Percentiles rank a stretch among this genome's conserved stretches.
Evolutionary conservation across 2,888 invertebrate species (phyloP).

Genomic region (Cephalotes varians): DNA sequence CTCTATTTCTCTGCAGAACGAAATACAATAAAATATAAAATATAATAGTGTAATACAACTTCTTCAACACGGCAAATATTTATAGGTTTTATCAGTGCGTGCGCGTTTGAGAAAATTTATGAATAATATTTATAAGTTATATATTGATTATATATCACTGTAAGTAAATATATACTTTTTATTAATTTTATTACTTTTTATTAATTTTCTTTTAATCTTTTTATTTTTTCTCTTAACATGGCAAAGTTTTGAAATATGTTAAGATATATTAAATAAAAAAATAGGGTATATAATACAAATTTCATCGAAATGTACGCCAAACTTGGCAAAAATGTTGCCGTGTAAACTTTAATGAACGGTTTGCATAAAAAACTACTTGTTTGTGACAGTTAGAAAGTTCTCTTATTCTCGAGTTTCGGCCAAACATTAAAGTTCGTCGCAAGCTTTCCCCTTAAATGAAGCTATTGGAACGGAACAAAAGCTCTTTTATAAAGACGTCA

Average conservation of each 20-base stretch:
- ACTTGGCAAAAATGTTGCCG: not conserved
- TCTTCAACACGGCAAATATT: conserved; percentile 1
- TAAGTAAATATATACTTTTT: conserved; percentile 1
- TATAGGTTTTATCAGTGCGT: not conserved
- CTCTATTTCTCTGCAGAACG: not conserved
- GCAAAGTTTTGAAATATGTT: conserved; percentile 5
- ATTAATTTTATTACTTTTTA: not conserved
- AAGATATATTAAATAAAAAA: not conserved
- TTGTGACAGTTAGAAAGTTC: conserved; percentile 46
- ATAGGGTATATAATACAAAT: not conserved
- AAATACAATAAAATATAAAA: conserved; percentile 8
- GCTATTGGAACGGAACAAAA: conserved; percentile 47
- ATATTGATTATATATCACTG: not conserved
- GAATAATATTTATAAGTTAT: not conserved
- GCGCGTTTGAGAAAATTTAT: not conserved
- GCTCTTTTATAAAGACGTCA: conserved; percentile 30
- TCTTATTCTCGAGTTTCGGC: conserved; percentile 28
- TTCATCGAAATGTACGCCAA: not conserved
- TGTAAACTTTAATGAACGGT: conserved; percentile 54
- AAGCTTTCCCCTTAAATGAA: conserved; percentile 57
- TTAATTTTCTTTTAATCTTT: not conserved
- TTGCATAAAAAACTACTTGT: conserved; percentile 38
- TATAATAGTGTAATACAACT: not conserved
- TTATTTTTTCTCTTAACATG: not conserved
- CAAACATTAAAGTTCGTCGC: conserved; percentile 47